phyloP scores from a whole-genome alignment of 1,140 invertebrate genomes.

The Micrasema minimum region DNA sequence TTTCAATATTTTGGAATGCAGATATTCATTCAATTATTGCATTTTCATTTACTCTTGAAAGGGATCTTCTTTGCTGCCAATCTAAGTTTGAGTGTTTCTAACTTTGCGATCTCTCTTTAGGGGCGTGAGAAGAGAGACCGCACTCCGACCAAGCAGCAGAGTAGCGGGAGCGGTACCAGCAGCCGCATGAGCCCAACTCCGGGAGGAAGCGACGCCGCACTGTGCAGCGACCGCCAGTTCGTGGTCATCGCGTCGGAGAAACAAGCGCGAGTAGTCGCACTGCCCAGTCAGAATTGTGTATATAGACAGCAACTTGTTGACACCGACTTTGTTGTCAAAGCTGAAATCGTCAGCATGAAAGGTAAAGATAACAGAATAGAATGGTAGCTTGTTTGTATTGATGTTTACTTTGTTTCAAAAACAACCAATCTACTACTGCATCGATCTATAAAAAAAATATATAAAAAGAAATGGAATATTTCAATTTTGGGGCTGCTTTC shows the following conservation, averaged over 20 bases:
- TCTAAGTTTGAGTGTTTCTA: too few relatives aligned
- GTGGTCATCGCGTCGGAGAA: conserved; percentile 94
- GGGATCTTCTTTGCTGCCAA: too few relatives aligned
- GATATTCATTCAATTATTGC: too few relatives aligned
- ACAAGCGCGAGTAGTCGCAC: conserved; percentile 91
- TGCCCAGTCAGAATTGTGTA: conserved; percentile 93
- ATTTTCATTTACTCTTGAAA: too few relatives aligned
- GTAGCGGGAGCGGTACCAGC: conserved; percentile 60
- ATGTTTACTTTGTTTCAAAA: too few relatives aligned
- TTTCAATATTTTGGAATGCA: too few relatives aligned
- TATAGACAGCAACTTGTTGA: conserved; percentile 87
- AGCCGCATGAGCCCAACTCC: conserved; percentile 82
- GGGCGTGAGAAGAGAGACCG: conserved; percentile 59
- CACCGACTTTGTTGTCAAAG: conserved; percentile 92
- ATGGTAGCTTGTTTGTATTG: too few relatives aligned
- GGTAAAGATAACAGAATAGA: conserved; percentile 66
- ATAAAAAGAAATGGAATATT: too few relatives aligned
- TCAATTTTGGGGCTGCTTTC: too few relatives aligned
- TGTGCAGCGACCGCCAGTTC: conserved; percentile 86
- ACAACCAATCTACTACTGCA: too few relatives aligned
- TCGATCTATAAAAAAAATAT: too few relatives aligned
- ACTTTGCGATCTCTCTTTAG: conserved; percentile 33
- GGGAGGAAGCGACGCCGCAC: conserved; percentile 65
- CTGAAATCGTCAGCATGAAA: conserved; percentile 93
- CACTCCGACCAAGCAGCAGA: conserved; percentile 72